Conservation (phyloP, 2,113 vertebrate genomes). For the Paramisgurnus dabryanus region DNA sequence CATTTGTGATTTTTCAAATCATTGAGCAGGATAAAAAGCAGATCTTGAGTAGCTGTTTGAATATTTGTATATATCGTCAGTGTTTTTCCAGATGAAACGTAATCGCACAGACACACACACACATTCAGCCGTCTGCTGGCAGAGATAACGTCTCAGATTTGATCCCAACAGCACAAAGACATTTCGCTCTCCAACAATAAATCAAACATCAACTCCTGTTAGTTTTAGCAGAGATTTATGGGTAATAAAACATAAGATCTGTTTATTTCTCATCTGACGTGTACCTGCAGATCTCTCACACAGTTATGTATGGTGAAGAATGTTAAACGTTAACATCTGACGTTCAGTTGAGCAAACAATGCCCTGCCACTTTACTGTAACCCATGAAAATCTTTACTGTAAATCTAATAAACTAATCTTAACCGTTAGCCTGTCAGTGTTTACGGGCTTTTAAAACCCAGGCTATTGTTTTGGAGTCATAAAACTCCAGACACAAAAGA, state of each 20-base stretch:
- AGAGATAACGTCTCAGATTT: slow-evolving; percentile 18
- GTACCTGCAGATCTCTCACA: neutral
- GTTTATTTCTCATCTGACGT: neutral
- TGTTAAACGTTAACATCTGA: neutral
- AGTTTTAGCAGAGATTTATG: neutral
- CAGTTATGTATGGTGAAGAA: too few relatives aligned
- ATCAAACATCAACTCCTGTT: slow-evolving; percentile 8
- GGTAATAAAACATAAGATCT: neutral
- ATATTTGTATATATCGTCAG: neutral
- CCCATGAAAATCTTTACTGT: neutral
- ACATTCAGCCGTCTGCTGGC: slow-evolving; percentile 44
- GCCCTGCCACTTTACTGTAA: neutral
- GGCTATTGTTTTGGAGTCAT: slow-evolving; percentile 33
- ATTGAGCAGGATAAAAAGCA: neutral
- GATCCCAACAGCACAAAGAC: neutral
- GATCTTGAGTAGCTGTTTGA: neutral
- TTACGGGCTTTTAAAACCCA: slow-evolving; percentile 32
- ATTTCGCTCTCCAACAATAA: neutral
- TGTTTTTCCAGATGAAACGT: neutral
- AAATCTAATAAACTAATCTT: neutral
- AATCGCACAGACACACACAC: neutral
- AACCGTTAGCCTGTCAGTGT: neutral
- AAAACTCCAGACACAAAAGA: slow-evolving; percentile 27
- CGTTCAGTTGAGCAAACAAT: neutral
- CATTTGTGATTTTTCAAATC: neutral